These are phyloP conservation scores for Exaiptasia diaphana DNA, from an alignment of 64 coral and sea anemone genomes.

Conservation along the genomic window DNA sequence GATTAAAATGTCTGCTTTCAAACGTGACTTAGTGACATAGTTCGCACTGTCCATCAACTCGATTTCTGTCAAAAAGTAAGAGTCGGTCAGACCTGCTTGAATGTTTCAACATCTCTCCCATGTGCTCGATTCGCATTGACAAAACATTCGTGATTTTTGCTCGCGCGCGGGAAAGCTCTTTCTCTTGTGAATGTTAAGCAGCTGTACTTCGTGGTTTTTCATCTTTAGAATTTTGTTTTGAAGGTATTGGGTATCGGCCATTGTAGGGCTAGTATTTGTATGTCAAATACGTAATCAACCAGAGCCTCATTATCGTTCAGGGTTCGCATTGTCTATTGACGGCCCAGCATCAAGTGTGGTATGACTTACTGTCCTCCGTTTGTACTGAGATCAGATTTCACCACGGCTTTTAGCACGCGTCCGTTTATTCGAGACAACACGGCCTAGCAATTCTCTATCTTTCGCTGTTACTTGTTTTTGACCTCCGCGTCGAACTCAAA, in stretches of 20 bases:
- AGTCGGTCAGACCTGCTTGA: no score
- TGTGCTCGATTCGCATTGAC: neutral
- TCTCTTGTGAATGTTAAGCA: neutral
- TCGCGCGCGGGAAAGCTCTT: no score
- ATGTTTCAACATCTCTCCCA: neutral
- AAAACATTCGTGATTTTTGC: neutral
- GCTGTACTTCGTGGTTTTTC: conserved; percentile 1
- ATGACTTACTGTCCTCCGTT: neutral
- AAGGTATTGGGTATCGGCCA: conserved; percentile 17
- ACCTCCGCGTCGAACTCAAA: neutral
- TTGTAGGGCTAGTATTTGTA: neutral
- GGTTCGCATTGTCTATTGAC: neutral
- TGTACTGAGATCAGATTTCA: neutral
- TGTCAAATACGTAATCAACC: neutral
- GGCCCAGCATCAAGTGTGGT: neutral
- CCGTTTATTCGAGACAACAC: neutral
- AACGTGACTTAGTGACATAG: no score
- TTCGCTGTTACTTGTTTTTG: neutral
- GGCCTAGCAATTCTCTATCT: neutral
- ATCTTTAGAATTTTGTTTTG: conserved; percentile 7
- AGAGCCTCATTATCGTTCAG: neutral
- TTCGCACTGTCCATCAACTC: neutral
- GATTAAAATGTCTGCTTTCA: no score
- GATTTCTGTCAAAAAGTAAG: conserved; percentile 2
- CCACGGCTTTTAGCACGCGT: neutral